phyloP scores from a whole-genome alignment of 2,113 vertebrate species.

The Ariopsis seemanni region DNA sequence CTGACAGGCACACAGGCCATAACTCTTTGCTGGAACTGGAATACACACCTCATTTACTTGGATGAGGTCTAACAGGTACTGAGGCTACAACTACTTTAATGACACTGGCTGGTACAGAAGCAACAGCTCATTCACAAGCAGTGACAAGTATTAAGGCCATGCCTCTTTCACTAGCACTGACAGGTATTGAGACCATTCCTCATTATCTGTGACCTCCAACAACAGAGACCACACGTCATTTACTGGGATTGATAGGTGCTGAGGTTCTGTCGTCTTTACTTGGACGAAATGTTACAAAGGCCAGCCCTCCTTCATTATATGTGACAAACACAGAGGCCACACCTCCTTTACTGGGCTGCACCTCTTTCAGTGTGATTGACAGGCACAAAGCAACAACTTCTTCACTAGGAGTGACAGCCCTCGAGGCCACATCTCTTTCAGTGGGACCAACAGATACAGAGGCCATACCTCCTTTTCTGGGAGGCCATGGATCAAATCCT shows the following conservation, averaged over 20 bases:
- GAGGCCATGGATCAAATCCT: slow-evolving; percentile 4
- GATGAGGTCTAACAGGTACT: no score
- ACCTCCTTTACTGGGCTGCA: no score
- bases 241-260: neutral
- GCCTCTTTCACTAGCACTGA: neutral
- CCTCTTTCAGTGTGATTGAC: neutral
- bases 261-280: neutral
- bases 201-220: neutral
- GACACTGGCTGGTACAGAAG: neutral
- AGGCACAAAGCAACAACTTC: neutral
- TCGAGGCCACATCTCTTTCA: neutral
- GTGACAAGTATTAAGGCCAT: neutral
- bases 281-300: neutral
- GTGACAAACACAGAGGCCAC: neutral
- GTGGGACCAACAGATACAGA: neutral
- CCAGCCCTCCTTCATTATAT: neutral
- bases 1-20: neutral
- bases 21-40: neutral
- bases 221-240: neutral
- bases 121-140: neutral
- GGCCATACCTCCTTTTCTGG: neutral
- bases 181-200: neutral
- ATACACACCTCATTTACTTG: neutral
- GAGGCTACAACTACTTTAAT: neutral
- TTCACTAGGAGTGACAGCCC: neutral